These are phyloP conservation scores for Liolophura sinensis DNA, from an alignment of 1,140 invertebrate genomes.

Conservation along the genomic window DNA sequence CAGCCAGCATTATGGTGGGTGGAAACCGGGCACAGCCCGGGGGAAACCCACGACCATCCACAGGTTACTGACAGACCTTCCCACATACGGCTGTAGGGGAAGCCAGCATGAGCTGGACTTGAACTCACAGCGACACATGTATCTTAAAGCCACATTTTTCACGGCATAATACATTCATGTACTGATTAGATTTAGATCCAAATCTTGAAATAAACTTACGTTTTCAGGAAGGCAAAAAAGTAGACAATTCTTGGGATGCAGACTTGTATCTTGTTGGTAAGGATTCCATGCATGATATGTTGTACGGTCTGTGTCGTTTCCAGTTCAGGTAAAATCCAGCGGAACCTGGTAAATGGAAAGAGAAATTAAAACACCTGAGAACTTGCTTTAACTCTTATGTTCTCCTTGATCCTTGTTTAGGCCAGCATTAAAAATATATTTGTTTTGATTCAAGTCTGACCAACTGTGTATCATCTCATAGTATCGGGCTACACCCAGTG, in stretches of 20 bases:
- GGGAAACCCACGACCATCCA: too few species aligned
- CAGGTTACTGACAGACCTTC: too few species aligned
- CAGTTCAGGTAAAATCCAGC: constrained; percentile 83
- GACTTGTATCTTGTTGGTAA: constrained; percentile 43
- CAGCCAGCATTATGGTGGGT: too few species aligned
- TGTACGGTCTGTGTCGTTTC: constrained; percentile 50
- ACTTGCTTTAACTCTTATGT: background rate
- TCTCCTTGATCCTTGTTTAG: background rate
- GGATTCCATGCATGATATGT: constrained; percentile 37
- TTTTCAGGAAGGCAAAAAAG: constrained; percentile 29
- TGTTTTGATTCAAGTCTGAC: too few species aligned
- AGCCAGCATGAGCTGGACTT: too few species aligned
- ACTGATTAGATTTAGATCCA: background rate
- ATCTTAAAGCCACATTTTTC: too few species aligned
- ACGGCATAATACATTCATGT: background rate
- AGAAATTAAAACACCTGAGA: constrained; percentile 14
- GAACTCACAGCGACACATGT: too few species aligned
- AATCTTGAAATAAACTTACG: constrained; percentile 23
- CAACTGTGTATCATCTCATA: too few species aligned
- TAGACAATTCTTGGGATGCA: constrained; percentile 40
- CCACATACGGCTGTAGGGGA: too few species aligned
- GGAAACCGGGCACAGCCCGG: too few species aligned
- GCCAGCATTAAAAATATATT: too few species aligned
- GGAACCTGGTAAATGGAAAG: constrained; percentile 69
- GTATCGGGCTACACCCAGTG: too few species aligned